phyloP scores from a whole-genome alignment of 2,888 invertebrate genomes.

The Sarcophaga subvicina region DNA sequence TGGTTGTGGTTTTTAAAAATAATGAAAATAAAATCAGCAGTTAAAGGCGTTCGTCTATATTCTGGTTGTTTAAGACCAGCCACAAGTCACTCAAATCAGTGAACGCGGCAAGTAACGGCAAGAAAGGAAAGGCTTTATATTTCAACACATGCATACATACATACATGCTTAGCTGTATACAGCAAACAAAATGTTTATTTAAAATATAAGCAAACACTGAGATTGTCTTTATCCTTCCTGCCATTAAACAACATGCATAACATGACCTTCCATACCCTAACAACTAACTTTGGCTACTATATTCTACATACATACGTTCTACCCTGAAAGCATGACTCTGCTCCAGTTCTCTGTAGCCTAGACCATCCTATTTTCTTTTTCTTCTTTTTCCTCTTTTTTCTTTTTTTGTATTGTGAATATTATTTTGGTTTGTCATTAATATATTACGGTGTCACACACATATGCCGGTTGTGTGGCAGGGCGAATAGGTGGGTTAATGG shows the following conservation, averaged over 20 bases:
- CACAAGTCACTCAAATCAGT: slow-evolving; percentile 56
- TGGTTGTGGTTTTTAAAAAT: slow-evolving; percentile 31
- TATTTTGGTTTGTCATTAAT: slow-evolving; percentile 29
- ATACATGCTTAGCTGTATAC: background rate
- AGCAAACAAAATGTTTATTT: background rate
- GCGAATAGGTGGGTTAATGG: slow-evolving; percentile 23
- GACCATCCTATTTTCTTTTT: slow-evolving; percentile 8
- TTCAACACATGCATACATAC: background rate
- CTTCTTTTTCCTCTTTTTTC: too few species aligned
- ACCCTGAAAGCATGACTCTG: too few species aligned
- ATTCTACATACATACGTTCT: too few species aligned
- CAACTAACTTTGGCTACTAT: slow-evolving; percentile 6
- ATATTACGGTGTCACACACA: background rate
- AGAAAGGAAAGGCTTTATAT: slow-evolving; percentile 31
- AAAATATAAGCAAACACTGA: background rate
- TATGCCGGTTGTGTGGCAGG: background rate
- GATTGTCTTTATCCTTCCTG: slow-evolving; percentile 1
- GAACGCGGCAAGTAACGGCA: slow-evolving; percentile 21
- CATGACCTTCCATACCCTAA: slow-evolving; percentile 36
- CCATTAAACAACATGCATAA: slow-evolving; percentile 32
- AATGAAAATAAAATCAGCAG: slow-evolving; percentile 16
- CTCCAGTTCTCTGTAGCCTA: slow-evolving; percentile 23
- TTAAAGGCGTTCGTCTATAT: slow-evolving; percentile 20
- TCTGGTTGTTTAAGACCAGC: slow-evolving; percentile 53
- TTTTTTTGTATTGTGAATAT: background rate